Evolutionary conservation across 2,113 vertebrate species (phyloP), one percentile per base, ranked within the genome.

Genomic region (Hiodon alosoides): DNA sequence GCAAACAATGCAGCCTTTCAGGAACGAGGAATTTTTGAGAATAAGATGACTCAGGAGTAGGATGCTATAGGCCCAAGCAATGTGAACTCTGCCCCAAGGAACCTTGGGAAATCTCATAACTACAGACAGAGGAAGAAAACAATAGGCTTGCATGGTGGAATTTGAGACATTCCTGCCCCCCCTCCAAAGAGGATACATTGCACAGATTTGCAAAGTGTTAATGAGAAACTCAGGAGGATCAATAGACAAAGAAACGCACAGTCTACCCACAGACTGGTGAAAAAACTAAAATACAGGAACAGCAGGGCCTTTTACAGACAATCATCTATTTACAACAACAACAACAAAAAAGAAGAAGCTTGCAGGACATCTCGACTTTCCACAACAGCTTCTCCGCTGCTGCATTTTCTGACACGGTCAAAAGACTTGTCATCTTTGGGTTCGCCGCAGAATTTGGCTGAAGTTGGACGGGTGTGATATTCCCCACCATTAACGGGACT

Each of bases 81-180:
- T 90, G 88, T 84, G 83, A 91, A 90, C 91, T 90, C 87, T 91
- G 86, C 86, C 90, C 82, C 87, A 92, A 92, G 92, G 91, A 91
- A 92, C 90, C 91, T 91, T 93, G 93, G 93, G 93, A 96, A 95
- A 91, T 91, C 89, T 86, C 91, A 92, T 93, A 89, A 90, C 89
- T 90, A 90, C 90, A 91, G 88, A 91, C 89, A 84, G 88, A 83
- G 85, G 83, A 31, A 86, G 78, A 83, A 77, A 78, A 79, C 87
- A 89, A 90, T 90, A 88, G 85, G 85, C 86, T 31, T 86, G 86
- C 85, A 91, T 85, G 89, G 90, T 90, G 87, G 90, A 90, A 92
- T 93, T 92, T 89, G 85, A 91, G 92, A 92, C 88, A 92, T 92
- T 91, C 85, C 83, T 89, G 13, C 57, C 52, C n/a, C 71, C 69